Conservation (phyloP, 2,113 vertebrate species). For the Dicentrarchus labrax region DNA sequence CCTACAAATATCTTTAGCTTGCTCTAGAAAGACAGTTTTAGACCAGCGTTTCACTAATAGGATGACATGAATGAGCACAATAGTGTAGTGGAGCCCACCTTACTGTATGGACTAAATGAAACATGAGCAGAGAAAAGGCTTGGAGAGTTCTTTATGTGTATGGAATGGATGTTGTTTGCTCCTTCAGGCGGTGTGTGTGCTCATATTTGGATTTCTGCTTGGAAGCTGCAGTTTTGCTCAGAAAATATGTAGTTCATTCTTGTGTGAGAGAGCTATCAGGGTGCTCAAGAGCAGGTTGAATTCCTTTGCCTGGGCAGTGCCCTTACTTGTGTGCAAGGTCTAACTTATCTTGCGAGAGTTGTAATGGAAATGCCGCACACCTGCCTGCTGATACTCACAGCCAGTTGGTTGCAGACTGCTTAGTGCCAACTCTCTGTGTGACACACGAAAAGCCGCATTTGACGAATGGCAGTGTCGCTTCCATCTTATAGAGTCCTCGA, state of each 20-base stretch:
- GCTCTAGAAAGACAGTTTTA: background rate
- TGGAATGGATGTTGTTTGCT: slow-evolving; percentile 11
- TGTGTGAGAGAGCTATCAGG: slow-evolving; percentile 44
- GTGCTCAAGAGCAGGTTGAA: slow-evolving; percentile 32
- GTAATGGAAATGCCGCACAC: slow-evolving; percentile 52
- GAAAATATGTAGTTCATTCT: slow-evolving; percentile 36
- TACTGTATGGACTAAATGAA: slow-evolving; percentile 20
- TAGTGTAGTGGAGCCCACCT: background rate
- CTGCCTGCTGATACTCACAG: slow-evolving; percentile 41
- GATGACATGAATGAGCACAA: slow-evolving; percentile 9
- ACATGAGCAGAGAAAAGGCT: slow-evolving; percentile 21
- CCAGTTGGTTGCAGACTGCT: slow-evolving; percentile 16
- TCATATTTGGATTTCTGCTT: slow-evolving; percentile 42
- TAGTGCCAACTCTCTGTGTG: slow-evolving; percentile 12
- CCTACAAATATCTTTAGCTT: background rate
- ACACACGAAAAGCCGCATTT: slow-evolving; percentile 25
- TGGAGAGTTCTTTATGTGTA: background rate
- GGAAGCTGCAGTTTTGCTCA: slow-evolving; percentile 16
- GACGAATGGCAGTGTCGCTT: background rate
- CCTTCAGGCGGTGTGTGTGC: background rate
- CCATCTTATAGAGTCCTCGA: background rate
- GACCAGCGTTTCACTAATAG: background rate
- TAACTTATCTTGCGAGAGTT: slow-evolving; percentile 45
- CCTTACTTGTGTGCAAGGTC: slow-evolving; percentile 31
- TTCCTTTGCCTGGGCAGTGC: slow-evolving; percentile 27